Base-by-base conservation (phyloP, 1,140 invertebrate genomes). In the Pseudomyrmex gracilis region DNA sequence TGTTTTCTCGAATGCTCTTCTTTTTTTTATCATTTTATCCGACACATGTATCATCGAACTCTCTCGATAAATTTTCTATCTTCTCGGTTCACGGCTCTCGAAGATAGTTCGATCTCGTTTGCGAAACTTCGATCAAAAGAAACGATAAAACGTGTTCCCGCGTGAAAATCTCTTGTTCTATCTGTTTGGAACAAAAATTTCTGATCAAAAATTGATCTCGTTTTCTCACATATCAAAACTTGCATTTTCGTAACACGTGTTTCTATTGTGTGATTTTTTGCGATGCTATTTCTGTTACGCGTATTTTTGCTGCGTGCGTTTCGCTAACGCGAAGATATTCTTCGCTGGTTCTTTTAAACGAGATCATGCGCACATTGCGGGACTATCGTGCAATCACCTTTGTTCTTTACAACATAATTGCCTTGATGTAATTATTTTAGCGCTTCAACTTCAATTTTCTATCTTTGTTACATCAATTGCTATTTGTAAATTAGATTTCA, bases 61-160 rank as follows among this genome's bases (percentile, higher is more conserved):
- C 78, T 85, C 84, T 83, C 64, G 85, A 88, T 80, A 67, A 76
- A 66, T 90, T 74, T 80, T 53, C 61, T 57, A 22, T 57, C 67
- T 55, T 58, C 60, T 88, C 78, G 84, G 76, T 77, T 86, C 70
- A 43, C 76, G 24, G 61, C 58, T 70, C 5, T 22, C 17, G 45
- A 53, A 53, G 47, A 68, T 68, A 13, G n/a, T 68, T 12, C 17
- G n/a, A 60, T 58, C 53, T 70, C 20, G 8, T 43, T 53, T 45
- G 22, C 24, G 45, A 51, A 5, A 77, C 34, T 77, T 53, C 5
- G 13, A 74, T 76, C 9, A 12, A 64, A 34, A 22, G 49, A 5
- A 8, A 64, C 47, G 61, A 57, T 24, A 15, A 70, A 71, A 34
- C 34, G 34, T 34, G 34, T 78, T 58, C 57, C 58, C 64, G 10